Conservation (phyloP, 2,113 vertebrate genomes). For the Manacus vitellinus region DNA sequence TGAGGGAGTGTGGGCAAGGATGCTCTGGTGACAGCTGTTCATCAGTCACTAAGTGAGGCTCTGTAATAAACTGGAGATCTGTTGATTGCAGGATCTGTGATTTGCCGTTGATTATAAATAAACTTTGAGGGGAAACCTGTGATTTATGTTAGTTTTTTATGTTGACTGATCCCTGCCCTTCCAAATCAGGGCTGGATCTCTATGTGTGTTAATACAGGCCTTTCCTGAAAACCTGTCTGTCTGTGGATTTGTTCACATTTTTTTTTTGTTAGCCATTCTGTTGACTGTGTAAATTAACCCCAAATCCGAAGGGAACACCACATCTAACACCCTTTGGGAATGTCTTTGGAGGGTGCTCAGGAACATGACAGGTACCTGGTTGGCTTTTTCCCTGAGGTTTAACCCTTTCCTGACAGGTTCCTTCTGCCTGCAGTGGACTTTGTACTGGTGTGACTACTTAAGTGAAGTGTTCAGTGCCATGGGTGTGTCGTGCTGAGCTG, state of each 20-base stretch:
- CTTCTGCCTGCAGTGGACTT: neutral
- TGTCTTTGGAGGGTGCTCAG: neutral
- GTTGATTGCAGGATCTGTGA: neutral
- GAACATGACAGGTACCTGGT: neutral
- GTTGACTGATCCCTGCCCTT: neutral
- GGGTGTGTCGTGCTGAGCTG: accelerated
- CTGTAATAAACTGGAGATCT: neutral
- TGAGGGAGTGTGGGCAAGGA: neutral
- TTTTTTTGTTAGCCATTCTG: neutral
- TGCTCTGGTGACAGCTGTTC: neutral
- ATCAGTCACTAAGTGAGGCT: neutral
- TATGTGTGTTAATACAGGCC: neutral
- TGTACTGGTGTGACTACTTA: neutral
- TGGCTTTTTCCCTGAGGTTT: neutral
- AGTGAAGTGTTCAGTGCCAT: accelerated
- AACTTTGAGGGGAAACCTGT: neutral
- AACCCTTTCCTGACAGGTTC: neutral
- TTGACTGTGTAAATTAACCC: neutral
- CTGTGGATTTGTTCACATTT: accelerated
- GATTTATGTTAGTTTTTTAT: neutral
- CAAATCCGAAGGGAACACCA: neutral
- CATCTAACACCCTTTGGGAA: neutral
- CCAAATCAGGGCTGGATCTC: neutral
- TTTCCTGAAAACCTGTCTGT: neutral
- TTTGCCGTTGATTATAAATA: neutral